These are phyloP conservation scores for Eremobia ochroleuca DNA, from an alignment of 2,888 invertebrate genomes.

Conservation along the genomic window DNA sequence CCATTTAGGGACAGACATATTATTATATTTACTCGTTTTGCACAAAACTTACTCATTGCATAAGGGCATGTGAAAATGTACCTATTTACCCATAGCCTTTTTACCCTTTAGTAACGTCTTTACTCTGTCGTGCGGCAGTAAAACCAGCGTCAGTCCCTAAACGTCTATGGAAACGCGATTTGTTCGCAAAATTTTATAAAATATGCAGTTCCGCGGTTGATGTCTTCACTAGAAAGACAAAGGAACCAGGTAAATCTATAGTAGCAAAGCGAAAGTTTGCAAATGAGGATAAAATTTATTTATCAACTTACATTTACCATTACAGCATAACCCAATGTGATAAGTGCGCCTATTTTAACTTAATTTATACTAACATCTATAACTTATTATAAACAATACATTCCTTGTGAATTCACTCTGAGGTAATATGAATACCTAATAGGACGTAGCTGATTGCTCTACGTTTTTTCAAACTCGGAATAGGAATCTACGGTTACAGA, in stretches of 20 bases:
- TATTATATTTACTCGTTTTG: neutral
- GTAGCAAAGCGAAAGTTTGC: neutral
- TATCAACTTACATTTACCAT: neutral
- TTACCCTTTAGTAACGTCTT: constrained; percentile 9
- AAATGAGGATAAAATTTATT: neutral
- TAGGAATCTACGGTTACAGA: neutral
- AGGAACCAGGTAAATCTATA: neutral
- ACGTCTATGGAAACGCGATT: constrained; percentile 22
- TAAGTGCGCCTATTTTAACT: neutral
- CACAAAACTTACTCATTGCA: neutral
- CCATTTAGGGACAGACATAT: neutral
- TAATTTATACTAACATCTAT: neutral
- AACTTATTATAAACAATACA: neutral
- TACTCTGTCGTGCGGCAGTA: constrained; percentile 18
- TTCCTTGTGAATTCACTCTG: neutral
- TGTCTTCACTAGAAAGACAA: neutral
- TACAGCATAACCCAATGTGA: neutral
- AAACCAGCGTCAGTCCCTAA: neutral
- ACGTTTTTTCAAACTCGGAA: neutral
- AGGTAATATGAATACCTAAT: neutral
- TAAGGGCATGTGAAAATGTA: neutral
- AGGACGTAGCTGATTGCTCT: neutral
- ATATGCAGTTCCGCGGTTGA: constrained; percentile 3
- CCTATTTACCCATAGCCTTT: neutral
- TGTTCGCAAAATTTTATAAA: neutral